Conservation (phyloP, 2,113 vertebrate species). For the Megaceryle maxima region DNA sequence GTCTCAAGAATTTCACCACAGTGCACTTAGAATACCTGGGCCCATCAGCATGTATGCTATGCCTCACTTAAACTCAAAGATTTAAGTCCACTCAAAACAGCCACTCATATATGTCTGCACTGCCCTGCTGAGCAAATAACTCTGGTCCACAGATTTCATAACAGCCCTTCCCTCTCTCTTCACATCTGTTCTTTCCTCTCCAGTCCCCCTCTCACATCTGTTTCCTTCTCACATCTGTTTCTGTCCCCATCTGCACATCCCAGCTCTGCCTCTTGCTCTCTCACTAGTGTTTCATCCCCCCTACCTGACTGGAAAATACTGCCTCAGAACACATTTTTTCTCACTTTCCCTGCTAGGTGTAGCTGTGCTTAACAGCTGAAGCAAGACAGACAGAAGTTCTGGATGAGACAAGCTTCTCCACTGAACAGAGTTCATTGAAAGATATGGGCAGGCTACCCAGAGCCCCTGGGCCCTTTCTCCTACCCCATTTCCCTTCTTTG, state of each 20-base stretch:
- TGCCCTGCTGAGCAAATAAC: not conserved
- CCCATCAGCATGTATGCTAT: not conserved
- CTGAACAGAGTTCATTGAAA: not conserved
- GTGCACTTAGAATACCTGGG: not conserved
- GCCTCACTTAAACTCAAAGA: not conserved
- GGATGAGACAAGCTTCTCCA: not conserved
- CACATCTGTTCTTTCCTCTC: not conserved
- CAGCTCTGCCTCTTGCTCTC: not conserved
- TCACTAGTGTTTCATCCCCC: not conserved
- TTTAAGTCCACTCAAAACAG: not conserved
- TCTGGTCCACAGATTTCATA: not conserved
- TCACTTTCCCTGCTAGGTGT: not conserved
- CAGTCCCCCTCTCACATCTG: not conserved
- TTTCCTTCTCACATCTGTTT: not conserved
- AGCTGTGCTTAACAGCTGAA: not conserved
- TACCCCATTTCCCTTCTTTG: not conserved
- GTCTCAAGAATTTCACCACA: not conserved
- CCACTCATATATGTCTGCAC: not conserved
- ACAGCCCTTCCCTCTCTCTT: not conserved
- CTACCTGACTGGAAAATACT: not conserved
- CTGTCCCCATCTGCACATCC: not conserved
- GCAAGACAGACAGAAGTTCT: not conserved
- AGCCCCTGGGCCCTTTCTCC: not conserved
- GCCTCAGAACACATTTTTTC: not conserved
- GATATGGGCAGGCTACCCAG: not conserved